Base-by-base conservation (phyloP, 2,797 vertebrate species). In the Lindbergichthys nudifrons region DNA sequence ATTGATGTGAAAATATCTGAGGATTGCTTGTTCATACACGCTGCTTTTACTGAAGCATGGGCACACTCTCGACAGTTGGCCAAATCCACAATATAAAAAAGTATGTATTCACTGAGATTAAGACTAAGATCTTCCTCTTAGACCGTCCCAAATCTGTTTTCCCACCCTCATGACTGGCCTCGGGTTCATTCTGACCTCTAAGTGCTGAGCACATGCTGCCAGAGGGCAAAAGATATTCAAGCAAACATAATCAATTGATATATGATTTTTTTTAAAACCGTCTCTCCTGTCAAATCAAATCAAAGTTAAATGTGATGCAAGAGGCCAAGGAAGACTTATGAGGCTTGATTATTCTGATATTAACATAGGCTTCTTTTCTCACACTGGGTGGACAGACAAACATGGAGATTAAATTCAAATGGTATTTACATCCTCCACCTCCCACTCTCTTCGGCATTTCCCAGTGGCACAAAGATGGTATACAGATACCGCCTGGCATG, bases 401-500 rank as follows among this genome's bases (percentile, higher is more conserved):
- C 39, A 39, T 23, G 70, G 16, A 77, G 74, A 64, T 80, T 14
- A 64, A 26, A 75, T 39, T 47, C 63, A 69, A 45, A 47, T 46
- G 48, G 23, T 23, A n/a, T 54, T 50, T 63, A 12, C 46, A 18
- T 1, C 41, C 45, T 8, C 65, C 23, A 12, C n/a, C 61, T 30
- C 50, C 26, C 45, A 67, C 19, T 45, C 23, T 48, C 42, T 30
- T 50, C 4, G 0, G 21, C 72, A n/a, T 51, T 73, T 51, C 48
- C 66, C 67, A 69, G 51, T 10, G 62, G 56, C 30, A 75, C 69
- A 84, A 4, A 77, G 71, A 81, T 69, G 69, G 48, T 30, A 23
- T 3, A 26, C 56, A 76, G 84, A 90, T 78, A 80, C 30, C 1
- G 21, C 8, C 8, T 7, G n/a, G 26, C 51, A 23, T 87, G 84